phyloP scores from a whole-genome alignment of 2,888 invertebrate genomes.

The Lepidochitona cinerea region DNA sequence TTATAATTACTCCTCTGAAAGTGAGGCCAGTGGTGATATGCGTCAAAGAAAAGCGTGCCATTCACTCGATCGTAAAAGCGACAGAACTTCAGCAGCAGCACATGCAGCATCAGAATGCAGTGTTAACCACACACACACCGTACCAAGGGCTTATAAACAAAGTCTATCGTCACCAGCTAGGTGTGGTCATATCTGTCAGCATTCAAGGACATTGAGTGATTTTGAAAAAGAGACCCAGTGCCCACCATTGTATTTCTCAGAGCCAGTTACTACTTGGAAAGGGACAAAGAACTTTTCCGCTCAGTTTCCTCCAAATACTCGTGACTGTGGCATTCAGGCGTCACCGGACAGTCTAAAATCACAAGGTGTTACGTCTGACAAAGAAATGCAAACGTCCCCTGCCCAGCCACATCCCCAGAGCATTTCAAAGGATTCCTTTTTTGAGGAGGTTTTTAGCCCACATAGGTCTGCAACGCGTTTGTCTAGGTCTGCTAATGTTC shows the following conservation, averaged over 20 bases:
- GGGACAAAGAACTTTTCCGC: conserved; percentile 61
- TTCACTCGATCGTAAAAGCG: neutral
- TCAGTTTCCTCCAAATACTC: conserved; percentile 61
- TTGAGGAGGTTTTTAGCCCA: neutral
- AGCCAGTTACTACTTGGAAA: conserved; percentile 58
- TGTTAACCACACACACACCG: neutral
- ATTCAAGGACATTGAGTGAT: neutral
- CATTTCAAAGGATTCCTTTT: too few relatives aligned
- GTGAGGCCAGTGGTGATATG: neutral
- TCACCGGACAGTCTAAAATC: too few relatives aligned
- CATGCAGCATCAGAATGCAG: neutral
- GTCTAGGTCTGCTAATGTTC: neutral
- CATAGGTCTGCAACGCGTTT: neutral
- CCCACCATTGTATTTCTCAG: conserved; percentile 39
- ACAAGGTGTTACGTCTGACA: conserved; percentile 16
- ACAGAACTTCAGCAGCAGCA: neutral
- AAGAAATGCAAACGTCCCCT: conserved; percentile 39
- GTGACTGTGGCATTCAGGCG: conserved; percentile 57
- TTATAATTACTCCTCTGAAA: neutral
- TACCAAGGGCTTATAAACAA: neutral
- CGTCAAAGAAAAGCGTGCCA: neutral
- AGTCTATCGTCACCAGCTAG: conserved; percentile 4
- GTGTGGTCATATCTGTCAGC: neutral
- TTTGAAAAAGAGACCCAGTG: neutral
- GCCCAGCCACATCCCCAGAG: conserved; percentile 1